A percentile compares a stretch with the other conserved stretches of the same genome.
Evolutionary conservation across 1,140 invertebrate genomes (phyloP).

Genomic region (Drosophila seguyi): DNA sequence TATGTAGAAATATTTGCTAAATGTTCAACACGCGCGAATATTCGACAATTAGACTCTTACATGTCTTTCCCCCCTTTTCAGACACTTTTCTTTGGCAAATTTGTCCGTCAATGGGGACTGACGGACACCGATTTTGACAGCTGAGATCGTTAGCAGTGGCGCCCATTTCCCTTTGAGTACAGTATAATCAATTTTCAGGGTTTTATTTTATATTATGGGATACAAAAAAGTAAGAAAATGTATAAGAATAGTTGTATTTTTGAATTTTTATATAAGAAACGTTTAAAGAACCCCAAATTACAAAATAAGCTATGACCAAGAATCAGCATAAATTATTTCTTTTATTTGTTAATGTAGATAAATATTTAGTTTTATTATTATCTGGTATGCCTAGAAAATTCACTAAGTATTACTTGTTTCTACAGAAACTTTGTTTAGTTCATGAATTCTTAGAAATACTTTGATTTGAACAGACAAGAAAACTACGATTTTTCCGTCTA

Average conservation of each 20-base stretch:
- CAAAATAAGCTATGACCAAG: too few species aligned
- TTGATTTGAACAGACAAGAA: background rate
- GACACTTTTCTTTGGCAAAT: slow-evolving; percentile 7
- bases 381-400: background rate
- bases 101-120: slow-evolving; percentile 3
- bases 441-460: background rate
- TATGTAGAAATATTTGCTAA: background rate
- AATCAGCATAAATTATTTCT: background rate
- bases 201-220: background rate
- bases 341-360: too few species aligned
- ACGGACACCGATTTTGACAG: slow-evolving; percentile 24
- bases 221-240: background rate
- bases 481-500: background rate
- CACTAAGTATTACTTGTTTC: background rate
- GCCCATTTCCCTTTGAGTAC: background rate
- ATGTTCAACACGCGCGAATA: slow-evolving; percentile 64
- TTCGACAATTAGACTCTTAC: slow-evolving; percentile 59
- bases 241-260: background rate
- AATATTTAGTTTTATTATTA: background rate
- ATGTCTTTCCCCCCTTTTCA: background rate
- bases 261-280: too few species aligned
- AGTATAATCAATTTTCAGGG: background rate
- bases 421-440: background rate
- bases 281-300: too few species aligned
- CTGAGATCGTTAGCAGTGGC: slow-evolving; percentile 3